Conservation (phyloP, 2,113 vertebrate genomes). For the Indicator indicator region DNA sequence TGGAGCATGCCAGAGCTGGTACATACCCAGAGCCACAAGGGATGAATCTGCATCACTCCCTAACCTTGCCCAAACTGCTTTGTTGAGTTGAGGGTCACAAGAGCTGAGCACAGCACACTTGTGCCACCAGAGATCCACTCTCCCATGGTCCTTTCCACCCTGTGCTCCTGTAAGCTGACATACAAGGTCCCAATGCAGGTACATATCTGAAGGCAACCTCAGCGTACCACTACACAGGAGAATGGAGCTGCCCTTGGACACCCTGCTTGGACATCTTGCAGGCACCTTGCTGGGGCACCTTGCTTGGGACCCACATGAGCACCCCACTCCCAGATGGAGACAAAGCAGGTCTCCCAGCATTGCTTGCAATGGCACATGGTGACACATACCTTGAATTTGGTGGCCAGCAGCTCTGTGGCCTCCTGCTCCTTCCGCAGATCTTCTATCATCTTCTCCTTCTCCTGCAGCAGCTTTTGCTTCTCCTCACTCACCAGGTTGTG, state of each 20-base stretch:
- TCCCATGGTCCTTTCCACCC: background rate
- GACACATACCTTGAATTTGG: conserved; percentile 91
- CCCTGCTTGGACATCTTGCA: background rate
- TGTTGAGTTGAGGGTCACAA: background rate
- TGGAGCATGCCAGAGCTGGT: background rate
- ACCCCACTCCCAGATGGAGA: background rate
- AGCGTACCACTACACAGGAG: fast-evolving
- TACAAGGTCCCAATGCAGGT: fast-evolving
- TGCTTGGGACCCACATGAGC: background rate
- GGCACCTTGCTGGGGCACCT: too few relatives aligned
- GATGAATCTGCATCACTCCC: background rate
- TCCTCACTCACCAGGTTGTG: conserved; percentile 91
- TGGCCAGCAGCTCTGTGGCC: conserved; percentile 90
- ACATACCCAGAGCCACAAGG: background rate
- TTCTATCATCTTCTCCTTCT: conserved; percentile 97
- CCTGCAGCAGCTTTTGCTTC: conserved; percentile 92
- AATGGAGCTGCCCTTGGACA: background rate
- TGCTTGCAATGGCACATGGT: fast-evolving
- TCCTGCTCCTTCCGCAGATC: conserved; percentile 92
- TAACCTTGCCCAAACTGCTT: background rate
- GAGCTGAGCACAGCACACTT: background rate
- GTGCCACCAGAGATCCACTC: background rate
- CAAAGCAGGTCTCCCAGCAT: background rate
- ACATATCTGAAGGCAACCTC: fast-evolving
- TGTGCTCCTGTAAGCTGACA: fast-evolving